Evolutionary conservation across 2,113 vertebrate genomes (phyloP).

Genomic region (Syrrhaptes paradoxus): DNA sequence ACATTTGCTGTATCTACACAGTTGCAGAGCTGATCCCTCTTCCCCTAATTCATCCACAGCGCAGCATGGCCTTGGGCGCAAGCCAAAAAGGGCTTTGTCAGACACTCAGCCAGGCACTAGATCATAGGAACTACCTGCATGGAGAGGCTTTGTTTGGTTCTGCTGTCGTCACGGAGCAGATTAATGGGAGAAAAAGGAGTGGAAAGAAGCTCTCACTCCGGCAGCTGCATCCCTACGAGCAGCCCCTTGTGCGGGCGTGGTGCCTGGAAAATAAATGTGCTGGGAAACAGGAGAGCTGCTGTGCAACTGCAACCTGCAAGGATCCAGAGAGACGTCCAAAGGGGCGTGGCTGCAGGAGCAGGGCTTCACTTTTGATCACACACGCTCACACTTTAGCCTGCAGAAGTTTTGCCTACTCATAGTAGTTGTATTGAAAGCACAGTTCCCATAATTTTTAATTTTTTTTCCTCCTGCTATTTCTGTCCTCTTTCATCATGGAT

Average conservation of each 20-base stretch:
- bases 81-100: constrained; percentile 27
- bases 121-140: constrained; percentile 33
- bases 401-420: neutral
- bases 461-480: neutral
- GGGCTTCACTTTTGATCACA: fast-evolving
- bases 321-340: neutral
- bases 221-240: neutral
- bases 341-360: fast-evolving
- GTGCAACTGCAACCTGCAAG: neutral
- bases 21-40: neutral
- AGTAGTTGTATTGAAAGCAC: neutral
- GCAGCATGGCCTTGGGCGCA: neutral
- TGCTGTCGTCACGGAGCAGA: constrained; percentile 1
- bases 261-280: neutral
- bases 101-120: neutral
- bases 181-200: constrained; percentile 27
- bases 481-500: neutral
- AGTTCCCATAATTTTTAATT: neutral
- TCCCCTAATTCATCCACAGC: neutral
- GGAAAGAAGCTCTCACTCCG: neutral
- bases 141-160: constrained; percentile 8
- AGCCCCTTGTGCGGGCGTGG: neutral
- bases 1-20: neutral
- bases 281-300: neutral
- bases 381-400: neutral